These are phyloP conservation scores for Poecilia velifera DNA, from an alignment of 2,797 vertebrate species.

Conservation along the genomic window DNA sequence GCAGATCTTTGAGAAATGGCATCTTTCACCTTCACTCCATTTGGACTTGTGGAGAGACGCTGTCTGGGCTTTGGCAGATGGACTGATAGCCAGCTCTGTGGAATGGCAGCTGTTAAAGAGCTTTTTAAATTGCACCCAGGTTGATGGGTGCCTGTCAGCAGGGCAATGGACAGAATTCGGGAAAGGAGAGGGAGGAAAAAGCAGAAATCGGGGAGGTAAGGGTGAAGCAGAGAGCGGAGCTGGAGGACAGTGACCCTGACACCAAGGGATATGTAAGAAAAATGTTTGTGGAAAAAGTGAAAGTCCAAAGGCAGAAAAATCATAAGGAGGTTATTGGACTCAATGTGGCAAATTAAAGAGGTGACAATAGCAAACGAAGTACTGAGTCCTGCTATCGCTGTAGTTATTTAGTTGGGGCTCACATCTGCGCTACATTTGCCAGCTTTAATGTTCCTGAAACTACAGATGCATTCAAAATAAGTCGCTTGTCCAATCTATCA, in stretches of 20 bases:
- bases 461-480: constrained; percentile 5
- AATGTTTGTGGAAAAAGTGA: constrained; percentile 27
- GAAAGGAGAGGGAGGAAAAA: constrained; percentile 10
- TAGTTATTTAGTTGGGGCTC: constrained; percentile 41
- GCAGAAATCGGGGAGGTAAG: constrained; percentile 18
- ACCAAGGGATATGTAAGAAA: constrained; percentile 28
- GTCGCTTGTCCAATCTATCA: neutral
- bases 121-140: constrained; percentile 78
- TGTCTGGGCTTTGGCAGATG: constrained; percentile 77
- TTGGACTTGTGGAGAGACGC: constrained; percentile 59
- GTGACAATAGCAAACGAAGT: constrained; percentile 38
- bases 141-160: constrained; percentile 79
- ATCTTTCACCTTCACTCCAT: constrained; percentile 75
- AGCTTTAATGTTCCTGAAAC: constrained; percentile 36
- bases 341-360: neutral
- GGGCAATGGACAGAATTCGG: constrained; percentile 64
- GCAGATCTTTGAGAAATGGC: constrained; percentile 64
- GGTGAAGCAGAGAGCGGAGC: constrained; percentile 5
- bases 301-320: constrained; percentile 3
- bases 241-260: constrained; percentile 57
- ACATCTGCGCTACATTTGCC: constrained; percentile 24
- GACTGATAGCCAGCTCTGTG: constrained; percentile 76
- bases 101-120: constrained; percentile 81
- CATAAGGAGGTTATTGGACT: neutral
- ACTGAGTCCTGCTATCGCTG: constrained; percentile 20